Percentiles rank a stretch among this genome's conserved stretches.
These are phyloP conservation scores for Zeuzera pyrina DNA, from an alignment of 2,888 invertebrate species.

Conservation along the genomic window DNA sequence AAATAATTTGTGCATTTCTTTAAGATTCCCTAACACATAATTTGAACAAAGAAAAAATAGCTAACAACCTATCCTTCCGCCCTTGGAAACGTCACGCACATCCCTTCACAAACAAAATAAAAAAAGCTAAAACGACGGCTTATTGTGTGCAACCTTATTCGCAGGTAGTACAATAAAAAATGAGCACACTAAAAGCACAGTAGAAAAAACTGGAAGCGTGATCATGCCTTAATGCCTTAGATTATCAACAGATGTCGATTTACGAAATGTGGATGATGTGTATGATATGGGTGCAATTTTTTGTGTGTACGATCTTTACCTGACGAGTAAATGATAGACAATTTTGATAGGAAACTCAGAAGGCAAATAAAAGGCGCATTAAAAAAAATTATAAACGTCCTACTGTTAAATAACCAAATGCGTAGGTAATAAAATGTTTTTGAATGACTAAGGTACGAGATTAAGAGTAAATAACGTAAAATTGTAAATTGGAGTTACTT, in stretches of 20 bases:
- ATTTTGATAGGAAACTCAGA: too few relatives aligned
- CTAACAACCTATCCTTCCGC: slow-evolving; percentile 64
- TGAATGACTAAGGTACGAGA: too few relatives aligned
- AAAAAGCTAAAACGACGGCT: slow-evolving; percentile 32
- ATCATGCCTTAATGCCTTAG: slow-evolving; percentile 47
- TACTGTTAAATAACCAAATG: too few relatives aligned
- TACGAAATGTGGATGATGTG: slow-evolving; percentile 35
- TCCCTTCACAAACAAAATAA: slow-evolving; percentile 51
- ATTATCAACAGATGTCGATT: slow-evolving; percentile 61
- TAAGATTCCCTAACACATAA: slow-evolving; percentile 41
- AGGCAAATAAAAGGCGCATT: too few relatives aligned
- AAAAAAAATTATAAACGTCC: too few relatives aligned
- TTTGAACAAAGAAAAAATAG: slow-evolving; percentile 42
- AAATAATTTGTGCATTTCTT: slow-evolving; percentile 55
- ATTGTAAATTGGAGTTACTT: too few relatives aligned
- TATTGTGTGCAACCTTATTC: slow-evolving; percentile 46
- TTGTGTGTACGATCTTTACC: slow-evolving; percentile 17
- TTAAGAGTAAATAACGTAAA: too few relatives aligned
- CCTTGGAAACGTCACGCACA: slow-evolving; percentile 62
- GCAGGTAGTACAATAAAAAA: slow-evolving; percentile 56
- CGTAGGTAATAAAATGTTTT: too few relatives aligned
- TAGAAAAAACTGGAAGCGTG: slow-evolving; percentile 56
- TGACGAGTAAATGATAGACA: too few relatives aligned
- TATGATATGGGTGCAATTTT: slow-evolving; percentile 46
- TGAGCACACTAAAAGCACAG: slow-evolving; percentile 31